Percentiles rank a stretch among this genome's conserved stretches.
phyloP scores from a whole-genome alignment of 2,888 invertebrate genomes.

The Hoplodrina blanda region DNA sequence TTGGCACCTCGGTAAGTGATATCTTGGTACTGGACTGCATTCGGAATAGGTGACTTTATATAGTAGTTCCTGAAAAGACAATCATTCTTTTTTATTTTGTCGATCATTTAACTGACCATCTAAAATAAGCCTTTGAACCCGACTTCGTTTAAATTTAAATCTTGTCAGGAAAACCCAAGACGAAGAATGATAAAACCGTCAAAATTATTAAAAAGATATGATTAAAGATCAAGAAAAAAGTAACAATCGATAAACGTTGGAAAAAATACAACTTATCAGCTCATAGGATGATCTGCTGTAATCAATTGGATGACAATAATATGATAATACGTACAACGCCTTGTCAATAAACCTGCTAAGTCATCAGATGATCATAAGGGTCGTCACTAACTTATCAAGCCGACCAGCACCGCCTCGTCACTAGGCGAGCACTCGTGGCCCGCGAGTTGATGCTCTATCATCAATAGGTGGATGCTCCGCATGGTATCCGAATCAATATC shows the following conservation, averaged over 20 bases:
- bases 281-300: not conserved
- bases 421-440: too few species aligned
- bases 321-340: not conserved
- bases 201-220: not conserved
- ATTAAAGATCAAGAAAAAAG: not conserved
- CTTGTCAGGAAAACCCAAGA: not conserved
- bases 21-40: constrained; percentile 79
- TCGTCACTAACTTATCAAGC: too few species aligned
- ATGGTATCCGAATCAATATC: too few species aligned
- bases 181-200: not conserved
- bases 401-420: too few species aligned
- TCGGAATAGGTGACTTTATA: constrained; percentile 67
- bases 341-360: not conserved
- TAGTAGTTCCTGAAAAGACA: constrained; percentile 7
- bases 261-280: not conserved
- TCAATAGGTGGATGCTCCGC: too few species aligned
- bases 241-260: not conserved
- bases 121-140: too few species aligned
- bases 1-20: constrained; percentile 74
- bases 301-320: not conserved
- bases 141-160: too few species aligned
- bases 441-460: too few species aligned
- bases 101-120: too few species aligned
- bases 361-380: not conserved
- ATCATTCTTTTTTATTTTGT: too few species aligned